Percentiles rank a stretch among this genome's conserved stretches.
phyloP scores from a whole-genome alignment of 2,113 vertebrate species.

The Melanostigma gelatinosum region DNA sequence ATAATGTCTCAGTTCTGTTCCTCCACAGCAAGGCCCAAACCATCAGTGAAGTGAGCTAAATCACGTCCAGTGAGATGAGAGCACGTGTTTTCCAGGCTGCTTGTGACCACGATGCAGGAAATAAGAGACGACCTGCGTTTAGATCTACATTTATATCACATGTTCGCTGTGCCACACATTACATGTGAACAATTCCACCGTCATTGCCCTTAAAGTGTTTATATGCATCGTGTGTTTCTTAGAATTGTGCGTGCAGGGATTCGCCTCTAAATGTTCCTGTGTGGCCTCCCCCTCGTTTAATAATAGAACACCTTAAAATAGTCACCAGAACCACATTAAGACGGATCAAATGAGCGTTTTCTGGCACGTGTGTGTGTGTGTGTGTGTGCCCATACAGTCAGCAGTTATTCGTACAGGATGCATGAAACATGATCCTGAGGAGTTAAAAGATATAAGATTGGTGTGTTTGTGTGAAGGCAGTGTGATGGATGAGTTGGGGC shows the following conservation, averaged over 20 bases:
- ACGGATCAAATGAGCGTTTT: slow-evolving; percentile 30
- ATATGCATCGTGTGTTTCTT: neutral
- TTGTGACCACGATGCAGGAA: neutral
- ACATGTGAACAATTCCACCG: neutral
- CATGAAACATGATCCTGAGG: slow-evolving; percentile 8
- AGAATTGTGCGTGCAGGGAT: slow-evolving; percentile 27
- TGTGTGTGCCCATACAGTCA: neutral
- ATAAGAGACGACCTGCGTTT: neutral
- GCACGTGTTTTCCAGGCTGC: neutral
- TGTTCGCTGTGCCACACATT: neutral
- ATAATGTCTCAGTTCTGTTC: neutral
- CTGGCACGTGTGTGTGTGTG: neutral
- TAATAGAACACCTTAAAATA: slow-evolving; percentile 54
- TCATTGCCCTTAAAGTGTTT: neutral
- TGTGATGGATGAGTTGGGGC: slow-evolving; percentile 62
- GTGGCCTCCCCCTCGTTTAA: slow-evolving; percentile 51
- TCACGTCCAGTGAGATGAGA: neutral
- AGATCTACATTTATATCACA: neutral
- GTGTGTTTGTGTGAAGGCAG: slow-evolving; percentile 45
- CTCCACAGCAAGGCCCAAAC: neutral
- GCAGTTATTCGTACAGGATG: slow-evolving; percentile 15
- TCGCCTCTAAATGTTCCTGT: slow-evolving; percentile 29
- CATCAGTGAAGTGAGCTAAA: slow-evolving; percentile 6
- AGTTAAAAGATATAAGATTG: slow-evolving; percentile 30
- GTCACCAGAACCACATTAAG: slow-evolving; percentile 33